A percentile compares a stretch with the other conserved stretches of the same genome.
phyloP scores from a whole-genome alignment of 1,140 invertebrate species.

The Zaprionus kolodkinae region DNA sequence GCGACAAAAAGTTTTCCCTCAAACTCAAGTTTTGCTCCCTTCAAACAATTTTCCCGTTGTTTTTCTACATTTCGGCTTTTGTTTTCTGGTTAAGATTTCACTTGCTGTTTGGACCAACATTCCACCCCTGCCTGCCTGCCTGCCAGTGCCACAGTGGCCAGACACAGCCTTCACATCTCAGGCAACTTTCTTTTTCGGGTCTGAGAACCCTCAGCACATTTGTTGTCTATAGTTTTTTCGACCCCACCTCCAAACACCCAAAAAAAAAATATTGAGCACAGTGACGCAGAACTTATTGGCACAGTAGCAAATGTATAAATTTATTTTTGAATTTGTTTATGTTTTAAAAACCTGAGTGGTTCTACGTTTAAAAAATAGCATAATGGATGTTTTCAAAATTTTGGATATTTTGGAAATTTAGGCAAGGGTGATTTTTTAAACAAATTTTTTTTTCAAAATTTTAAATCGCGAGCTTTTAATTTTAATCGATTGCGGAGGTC shows the following conservation, averaged over 20 bases:
- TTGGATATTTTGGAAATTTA: too few relatives aligned
- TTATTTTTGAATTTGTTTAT: too few relatives aligned
- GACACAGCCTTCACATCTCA: constrained; percentile 14
- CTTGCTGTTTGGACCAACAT: constrained; percentile 52
- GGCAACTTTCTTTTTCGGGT: constrained; percentile 44
- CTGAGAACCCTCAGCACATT: constrained; percentile 63
- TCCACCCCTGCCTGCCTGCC: neutral
- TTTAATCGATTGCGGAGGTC: too few relatives aligned
- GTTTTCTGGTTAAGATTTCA: constrained; percentile 81
- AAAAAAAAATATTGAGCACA: constrained; percentile 23
- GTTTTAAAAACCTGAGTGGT: too few relatives aligned
- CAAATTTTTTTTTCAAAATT: too few relatives aligned
- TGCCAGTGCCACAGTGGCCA: neutral
- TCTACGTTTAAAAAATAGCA: too few relatives aligned
- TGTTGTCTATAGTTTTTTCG: constrained; percentile 64
- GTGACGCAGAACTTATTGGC: constrained; percentile 13
- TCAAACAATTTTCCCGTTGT: constrained; percentile 74
- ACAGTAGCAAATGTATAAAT: too few relatives aligned
- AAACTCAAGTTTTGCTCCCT: constrained; percentile 54
- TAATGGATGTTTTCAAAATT: too few relatives aligned
- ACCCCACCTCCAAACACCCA: neutral
- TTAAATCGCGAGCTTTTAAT: too few relatives aligned
- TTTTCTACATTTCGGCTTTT: constrained; percentile 81
- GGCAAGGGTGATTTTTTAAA: too few relatives aligned
- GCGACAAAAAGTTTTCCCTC: constrained; percentile 69